Percentiles rank a stretch among this genome's conserved stretches.
phyloP scores from a whole-genome alignment of 2,797 vertebrate species.

The Rallus crepitans region DNA sequence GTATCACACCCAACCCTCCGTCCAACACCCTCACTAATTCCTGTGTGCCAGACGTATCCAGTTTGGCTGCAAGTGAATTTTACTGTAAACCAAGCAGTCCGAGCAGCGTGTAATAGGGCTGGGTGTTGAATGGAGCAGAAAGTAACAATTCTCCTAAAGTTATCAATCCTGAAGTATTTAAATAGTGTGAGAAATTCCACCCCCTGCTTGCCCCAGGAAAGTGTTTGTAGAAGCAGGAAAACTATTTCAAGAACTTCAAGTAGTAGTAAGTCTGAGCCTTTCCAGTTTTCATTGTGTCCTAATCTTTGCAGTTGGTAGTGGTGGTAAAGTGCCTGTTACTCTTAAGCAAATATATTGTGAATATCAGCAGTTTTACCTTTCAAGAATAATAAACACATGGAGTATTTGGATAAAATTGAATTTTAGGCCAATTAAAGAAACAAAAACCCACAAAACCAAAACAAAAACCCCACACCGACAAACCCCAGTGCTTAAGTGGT shows the following conservation, averaged over 20 bases:
- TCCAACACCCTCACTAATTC: not conserved
- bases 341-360: not conserved
- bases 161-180: not conserved
- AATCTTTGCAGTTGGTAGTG: not conserved
- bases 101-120: not conserved
- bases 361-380: not conserved
- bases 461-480: fast-evolving
- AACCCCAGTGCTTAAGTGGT: fast-evolving
- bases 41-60: not conserved
- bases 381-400: not conserved
- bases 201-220: not conserved
- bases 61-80: not conserved
- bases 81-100: not conserved
- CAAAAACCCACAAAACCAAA: too few species aligned
- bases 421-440: not conserved
- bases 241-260: not conserved
- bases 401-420: not conserved
- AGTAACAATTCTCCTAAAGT: not conserved
- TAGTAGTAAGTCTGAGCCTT: not conserved
- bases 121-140: not conserved
- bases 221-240: not conserved
- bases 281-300: not conserved
- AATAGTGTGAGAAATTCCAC: not conserved
- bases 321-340: not conserved
- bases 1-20: conserved; percentile 3